Conservation (phyloP, 2,113 vertebrate species). For the Scalopus aquaticus region DNA sequence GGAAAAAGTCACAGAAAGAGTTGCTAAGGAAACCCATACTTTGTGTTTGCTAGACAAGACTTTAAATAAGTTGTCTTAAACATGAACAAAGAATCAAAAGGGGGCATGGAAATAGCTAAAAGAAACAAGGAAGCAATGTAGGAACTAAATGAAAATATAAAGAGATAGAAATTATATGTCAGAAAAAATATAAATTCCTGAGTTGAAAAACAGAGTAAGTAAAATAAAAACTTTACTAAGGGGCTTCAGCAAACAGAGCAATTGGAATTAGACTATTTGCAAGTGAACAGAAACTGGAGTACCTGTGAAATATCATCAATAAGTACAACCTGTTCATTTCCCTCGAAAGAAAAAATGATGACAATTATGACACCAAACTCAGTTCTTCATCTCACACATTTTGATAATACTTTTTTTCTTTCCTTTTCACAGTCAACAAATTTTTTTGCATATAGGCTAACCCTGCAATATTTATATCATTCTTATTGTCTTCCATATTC, state of each 20-base stretch:
- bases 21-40: not conserved
- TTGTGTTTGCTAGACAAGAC: not conserved
- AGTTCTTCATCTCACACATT: not conserved
- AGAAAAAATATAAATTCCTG: not conserved
- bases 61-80: not conserved
- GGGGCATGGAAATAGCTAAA: not conserved
- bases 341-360: not conserved
- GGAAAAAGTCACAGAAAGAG: not conserved
- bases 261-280: not conserved
- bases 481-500: not conserved
- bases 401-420: not conserved
- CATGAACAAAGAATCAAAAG: not conserved
- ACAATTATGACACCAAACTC: not conserved
- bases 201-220: not conserved
- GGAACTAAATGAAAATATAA: not conserved
- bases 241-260: not conserved
- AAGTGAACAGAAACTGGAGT: not conserved
- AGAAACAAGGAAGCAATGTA: not conserved
- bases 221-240: not conserved
- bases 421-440: not conserved
- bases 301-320: not conserved
- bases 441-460: not conserved
- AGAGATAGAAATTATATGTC: not conserved
- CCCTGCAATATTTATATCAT: not conserved
- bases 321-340: not conserved